Base-by-base conservation (phyloP, 2,113 vertebrate genomes). In the Bos javanicus region DNA sequence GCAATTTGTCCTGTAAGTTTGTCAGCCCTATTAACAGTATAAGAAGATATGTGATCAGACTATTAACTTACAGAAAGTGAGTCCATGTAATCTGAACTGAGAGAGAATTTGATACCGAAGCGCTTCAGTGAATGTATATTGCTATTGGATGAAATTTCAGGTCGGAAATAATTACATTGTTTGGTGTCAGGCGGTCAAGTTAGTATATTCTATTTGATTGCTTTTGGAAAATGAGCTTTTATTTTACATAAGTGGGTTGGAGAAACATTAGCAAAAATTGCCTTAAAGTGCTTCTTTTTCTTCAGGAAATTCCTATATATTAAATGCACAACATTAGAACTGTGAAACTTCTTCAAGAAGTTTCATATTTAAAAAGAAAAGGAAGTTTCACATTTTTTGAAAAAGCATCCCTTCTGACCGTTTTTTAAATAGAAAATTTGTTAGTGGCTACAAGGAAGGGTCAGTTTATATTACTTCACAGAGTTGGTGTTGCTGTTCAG, bases 111-210 rank as follows among this genome's bases (percentile, higher is more conserved):
- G 97, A 98, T 56, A 94, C 88, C 25, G 57, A 89, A 84, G 94
- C 28, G 78, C 91, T 94, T 87, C 15, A 85, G 87, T 94, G 95
- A 97, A 43, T 60, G n/a, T 84, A 28, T 95, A n/a, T 96, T 97
- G 52, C 92, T 97, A 0, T 60, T 97, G 98, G 98, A 93, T 99
- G 96, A 98, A 97, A 98, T 99, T 99, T 99, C 98, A 99, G 93
- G 96, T 97, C 84, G 96, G 96, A 89, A 97, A 94, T 93, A 97
- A 23, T 56, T 97, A n/a, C 82, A 76, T 94, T 98, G 95, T 97
- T 39, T 16, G 74, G 74, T 97, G 30, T 97, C 87, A 97, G 90
- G 21, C 97, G 85, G 85, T 94, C 19, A 5, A 59, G 94, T 94
- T 82, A 97, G 85, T 82, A 21, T 62, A 89, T 94, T 82, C 67